phyloP scores from a whole-genome alignment of 2,888 invertebrate species.

The Phyllotreta striolata region DNA sequence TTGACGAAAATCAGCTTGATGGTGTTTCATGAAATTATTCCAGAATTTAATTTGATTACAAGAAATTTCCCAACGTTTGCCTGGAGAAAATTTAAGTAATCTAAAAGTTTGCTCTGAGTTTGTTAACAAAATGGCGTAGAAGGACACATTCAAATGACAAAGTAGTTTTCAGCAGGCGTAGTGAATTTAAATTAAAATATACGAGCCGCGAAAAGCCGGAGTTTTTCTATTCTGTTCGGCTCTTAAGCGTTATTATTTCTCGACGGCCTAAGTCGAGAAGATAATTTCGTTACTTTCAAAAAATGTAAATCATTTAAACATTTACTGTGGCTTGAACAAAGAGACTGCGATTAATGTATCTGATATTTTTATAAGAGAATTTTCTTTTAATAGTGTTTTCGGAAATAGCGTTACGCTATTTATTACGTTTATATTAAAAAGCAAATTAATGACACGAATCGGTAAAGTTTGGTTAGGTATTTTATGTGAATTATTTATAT shows the following conservation, averaged over 20 bases:
- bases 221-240: conserved; percentile 15
- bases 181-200: conserved; percentile 34
- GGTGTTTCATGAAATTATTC: conserved; percentile 18
- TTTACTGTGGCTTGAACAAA: no score
- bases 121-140: conserved; percentile 28
- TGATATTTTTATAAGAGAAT: no score
- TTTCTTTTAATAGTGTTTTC: no score
- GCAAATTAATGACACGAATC: no score
- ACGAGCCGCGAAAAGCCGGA: conserved; percentile 16
- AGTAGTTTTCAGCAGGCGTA: conserved; percentile 24
- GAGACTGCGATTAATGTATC: no score
- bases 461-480: no score
- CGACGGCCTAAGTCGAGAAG: conserved; percentile 17
- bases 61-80: conserved; percentile 16
- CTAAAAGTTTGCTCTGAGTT: conserved; percentile 30
- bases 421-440: no score
- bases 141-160: conserved; percentile 32
- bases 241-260: conserved; percentile 19
- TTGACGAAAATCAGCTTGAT: no score
- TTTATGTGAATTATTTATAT: no score
- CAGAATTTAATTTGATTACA: conserved; percentile 28
- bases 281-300: conserved; percentile 9
- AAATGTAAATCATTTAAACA: conserved; percentile 14
- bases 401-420: no score
- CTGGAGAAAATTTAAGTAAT: conserved; percentile 29